Evolutionary conservation across 2,113 vertebrate species (phyloP), one percentile per base, ranked within the genome.

Genomic region (Gorsachius goisagi): DNA sequence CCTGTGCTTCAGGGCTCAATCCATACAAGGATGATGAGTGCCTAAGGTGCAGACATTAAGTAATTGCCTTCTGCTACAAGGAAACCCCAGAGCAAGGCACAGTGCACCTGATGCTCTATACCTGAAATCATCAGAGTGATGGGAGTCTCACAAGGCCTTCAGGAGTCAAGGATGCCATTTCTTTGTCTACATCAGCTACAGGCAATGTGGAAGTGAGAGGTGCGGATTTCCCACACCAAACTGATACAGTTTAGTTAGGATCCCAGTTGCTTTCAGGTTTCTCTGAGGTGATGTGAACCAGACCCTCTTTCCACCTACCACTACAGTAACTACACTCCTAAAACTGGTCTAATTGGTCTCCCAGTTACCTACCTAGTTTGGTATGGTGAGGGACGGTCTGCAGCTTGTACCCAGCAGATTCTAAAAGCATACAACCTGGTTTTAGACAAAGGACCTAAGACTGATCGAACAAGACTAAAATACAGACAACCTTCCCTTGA

Each of bases 21-120:
- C 41, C 49, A 37, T 55, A 50, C 15, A 78, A 59, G 66, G 55
- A 62, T 91, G 88, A 88, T 80, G 78, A 94, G 68, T 89, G 73
- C 96, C 92, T 94, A 90, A 86, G 71, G 71, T 76, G 90, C 26
- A 95, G 33, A 20, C 68, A 86, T 97, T 94, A 97, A 96, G 81
- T 95, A 97, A 96, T 90, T 92, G 64, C 91, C 83, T 95, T 92
- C 66, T 59, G 30, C 85, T 93, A 56, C 41, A 80, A 92, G 83
- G 52, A 97, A 97, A 93, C 80, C 92, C 37, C 74, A 82, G 84
- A 90, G 75, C 93, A 95, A 88, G 80, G 62, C 76, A 91, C n/a
- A 93, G 83, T 63, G 71, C 58, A 97, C 73, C 86, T 95, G 59
- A 88, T 89, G 58, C 60, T 89, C 75, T 75, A 62, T 59, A 87